A percentile compares a stretch with the other conserved stretches of the same genome.
Evolutionary conservation across 2,888 invertebrate species (phyloP).

Genomic region (Caenorhabditis wallacei): DNA sequence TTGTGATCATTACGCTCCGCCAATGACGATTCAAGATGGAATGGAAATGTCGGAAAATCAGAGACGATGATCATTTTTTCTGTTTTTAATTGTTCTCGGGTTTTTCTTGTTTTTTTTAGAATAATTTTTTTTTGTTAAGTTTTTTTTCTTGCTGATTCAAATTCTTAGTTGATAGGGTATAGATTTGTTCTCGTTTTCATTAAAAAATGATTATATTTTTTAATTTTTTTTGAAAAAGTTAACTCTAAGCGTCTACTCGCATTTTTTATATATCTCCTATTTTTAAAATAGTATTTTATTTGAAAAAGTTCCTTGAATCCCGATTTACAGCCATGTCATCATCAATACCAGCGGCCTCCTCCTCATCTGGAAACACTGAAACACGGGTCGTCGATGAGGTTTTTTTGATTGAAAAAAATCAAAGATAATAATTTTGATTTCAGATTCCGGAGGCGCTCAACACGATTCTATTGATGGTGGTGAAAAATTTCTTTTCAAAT

Average conservation of each 20-base stretch:
- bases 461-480: slow-evolving; percentile 68
- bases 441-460: slow-evolving; percentile 70
- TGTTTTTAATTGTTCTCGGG: not conserved
- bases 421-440: not conserved
- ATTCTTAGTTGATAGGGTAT: slow-evolving; percentile 4
- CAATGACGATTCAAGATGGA: slow-evolving; percentile 69
- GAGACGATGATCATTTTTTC: slow-evolving; percentile 20
- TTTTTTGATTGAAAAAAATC: not conserved
- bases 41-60: slow-evolving; percentile 46
- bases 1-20: slow-evolving; percentile 82
- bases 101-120: slow-evolving; percentile 4
- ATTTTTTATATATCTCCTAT: no score
- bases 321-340: slow-evolving; percentile 40
- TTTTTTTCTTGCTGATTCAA: slow-evolving; percentile 11
- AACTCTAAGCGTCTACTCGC: not conserved
- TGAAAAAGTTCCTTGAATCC: not conserved
- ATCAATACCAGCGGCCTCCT: slow-evolving; percentile 20
- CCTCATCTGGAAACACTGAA: slow-evolving; percentile 39
- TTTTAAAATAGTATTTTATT: no score
- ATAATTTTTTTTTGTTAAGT: slow-evolving; percentile 7
- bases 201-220: slow-evolving; percentile 2
- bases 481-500: slow-evolving; percentile 74
- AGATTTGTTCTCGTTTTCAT: slow-evolving; percentile 10
- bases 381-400: slow-evolving; percentile 69
- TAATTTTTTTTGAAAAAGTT: no score